These are phyloP conservation scores for Arctopsyche grandis DNA, from an alignment of 1,140 invertebrate genomes.

Conservation along the genomic window DNA sequence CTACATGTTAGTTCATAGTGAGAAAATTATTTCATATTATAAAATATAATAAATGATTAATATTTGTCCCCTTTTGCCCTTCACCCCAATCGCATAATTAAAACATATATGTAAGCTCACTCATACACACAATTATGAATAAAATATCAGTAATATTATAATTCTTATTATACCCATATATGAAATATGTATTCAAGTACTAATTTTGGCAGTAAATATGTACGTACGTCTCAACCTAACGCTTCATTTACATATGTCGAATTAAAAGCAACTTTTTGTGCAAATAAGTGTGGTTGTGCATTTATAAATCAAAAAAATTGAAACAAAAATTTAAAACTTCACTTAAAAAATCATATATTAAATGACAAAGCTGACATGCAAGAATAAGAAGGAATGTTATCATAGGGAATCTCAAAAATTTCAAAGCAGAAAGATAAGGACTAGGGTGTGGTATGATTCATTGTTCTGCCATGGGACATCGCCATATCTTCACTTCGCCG, in stretches of 20 bases:
- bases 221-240: neutral
- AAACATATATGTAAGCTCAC: too few relatives aligned
- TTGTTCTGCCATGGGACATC: slow-evolving; percentile 54
- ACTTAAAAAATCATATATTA: slow-evolving; percentile 18
- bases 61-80: too few relatives aligned
- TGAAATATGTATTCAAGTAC: neutral
- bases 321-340: slow-evolving; percentile 17
- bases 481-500: slow-evolving; percentile 57
- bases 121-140: neutral
- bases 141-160: slow-evolving; percentile 2
- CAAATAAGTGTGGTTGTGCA: neutral
- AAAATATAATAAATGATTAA: too few relatives aligned
- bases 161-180: neutral
- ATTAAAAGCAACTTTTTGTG: too few relatives aligned
- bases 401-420: slow-evolving; percentile 38
- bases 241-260: too few relatives aligned
- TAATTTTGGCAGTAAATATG: neutral
- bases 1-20: neutral
- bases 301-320: neutral
- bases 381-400: slow-evolving; percentile 42
- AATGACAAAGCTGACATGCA: slow-evolving; percentile 50
- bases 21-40: neutral
- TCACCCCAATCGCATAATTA: too few relatives aligned
- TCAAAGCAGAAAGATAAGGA: slow-evolving; percentile 49
- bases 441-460: slow-evolving; percentile 54